Percentiles rank a stretch among this genome's conserved stretches.
Evolutionary conservation across 2,797 vertebrate genomes (phyloP).

Genomic region (Spatula versicolor): DNA sequence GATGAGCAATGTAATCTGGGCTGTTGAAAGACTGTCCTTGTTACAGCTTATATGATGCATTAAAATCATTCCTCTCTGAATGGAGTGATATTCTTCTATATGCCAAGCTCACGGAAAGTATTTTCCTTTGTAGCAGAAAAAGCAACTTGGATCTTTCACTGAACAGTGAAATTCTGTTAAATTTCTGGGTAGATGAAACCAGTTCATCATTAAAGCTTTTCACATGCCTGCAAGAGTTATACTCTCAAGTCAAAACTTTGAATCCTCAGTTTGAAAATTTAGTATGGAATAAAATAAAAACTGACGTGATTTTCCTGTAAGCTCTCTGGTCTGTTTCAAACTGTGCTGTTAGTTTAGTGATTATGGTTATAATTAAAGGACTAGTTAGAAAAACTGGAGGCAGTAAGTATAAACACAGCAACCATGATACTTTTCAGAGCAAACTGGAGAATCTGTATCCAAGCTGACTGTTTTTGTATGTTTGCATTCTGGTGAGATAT

Average conservation of each 20-base stretch:
- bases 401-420: neutral
- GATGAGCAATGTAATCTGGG: neutral
- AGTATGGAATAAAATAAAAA: neutral
- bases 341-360: conserved; percentile 23
- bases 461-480: neutral
- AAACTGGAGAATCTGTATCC: neutral
- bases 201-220: neutral
- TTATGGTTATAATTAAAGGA: conserved; percentile 28
- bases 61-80: neutral
- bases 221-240: neutral
- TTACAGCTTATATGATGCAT: neutral
- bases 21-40: neutral
- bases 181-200: neutral
- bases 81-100: neutral
- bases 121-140: conserved; percentile 6
- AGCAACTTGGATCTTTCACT: neutral
- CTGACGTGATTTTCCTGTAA: neutral
- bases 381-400: neutral
- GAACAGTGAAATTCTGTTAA: no score
- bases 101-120: neutral
- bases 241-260: neutral
- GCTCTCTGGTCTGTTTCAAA: conserved; percentile 14
- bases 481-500: neutral
- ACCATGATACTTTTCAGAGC: neutral
- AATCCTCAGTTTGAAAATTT: neutral